phyloP scores from a whole-genome alignment of 1,140 invertebrate species.

The Eurytemora carolleeae region DNA sequence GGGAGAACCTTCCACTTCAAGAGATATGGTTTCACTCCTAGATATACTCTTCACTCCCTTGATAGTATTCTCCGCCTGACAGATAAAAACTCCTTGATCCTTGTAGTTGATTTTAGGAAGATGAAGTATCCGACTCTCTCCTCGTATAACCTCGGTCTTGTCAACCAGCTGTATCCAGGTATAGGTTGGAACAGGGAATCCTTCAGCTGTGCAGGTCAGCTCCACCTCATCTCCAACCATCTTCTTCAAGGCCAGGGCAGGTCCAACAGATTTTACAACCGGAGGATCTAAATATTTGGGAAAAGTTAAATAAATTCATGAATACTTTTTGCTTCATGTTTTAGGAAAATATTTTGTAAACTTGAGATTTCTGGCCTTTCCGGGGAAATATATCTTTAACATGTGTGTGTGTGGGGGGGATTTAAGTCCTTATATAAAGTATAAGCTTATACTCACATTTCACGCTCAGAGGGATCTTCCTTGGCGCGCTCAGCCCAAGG shows the following conservation, averaged over 20 bases:
- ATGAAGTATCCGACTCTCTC: constrained; percentile 41
- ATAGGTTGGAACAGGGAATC: constrained; percentile 59
- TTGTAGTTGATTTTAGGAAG: constrained; percentile 61
- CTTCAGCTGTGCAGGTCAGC: constrained; percentile 58
- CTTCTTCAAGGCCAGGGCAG: constrained; percentile 48
- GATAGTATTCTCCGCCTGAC: constrained; percentile 57
- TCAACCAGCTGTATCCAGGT: constrained; percentile 45
- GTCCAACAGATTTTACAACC: constrained; percentile 55
- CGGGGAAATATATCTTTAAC: too few relatives aligned
- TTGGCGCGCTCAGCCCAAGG: too few relatives aligned
- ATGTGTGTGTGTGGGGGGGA: too few relatives aligned
- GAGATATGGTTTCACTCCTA: constrained; percentile 43
- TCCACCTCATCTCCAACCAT: constrained; percentile 52
- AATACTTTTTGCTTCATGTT: too few relatives aligned
- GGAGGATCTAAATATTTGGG: constrained; percentile 42
- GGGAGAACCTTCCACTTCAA: constrained; percentile 49
- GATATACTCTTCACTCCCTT: constrained; percentile 33
- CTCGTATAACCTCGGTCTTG: constrained; percentile 41
- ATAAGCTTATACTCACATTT: too few relatives aligned
- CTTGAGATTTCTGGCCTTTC: too few relatives aligned
- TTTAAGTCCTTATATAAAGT: too few relatives aligned
- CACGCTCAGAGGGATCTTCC: too few relatives aligned
- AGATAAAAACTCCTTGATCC: constrained; percentile 63
- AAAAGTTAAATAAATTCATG: background rate
- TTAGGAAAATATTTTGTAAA: too few relatives aligned